phyloP scores from a whole-genome alignment of 2,888 invertebrate genomes.

The Antheraea assamensis region DNA sequence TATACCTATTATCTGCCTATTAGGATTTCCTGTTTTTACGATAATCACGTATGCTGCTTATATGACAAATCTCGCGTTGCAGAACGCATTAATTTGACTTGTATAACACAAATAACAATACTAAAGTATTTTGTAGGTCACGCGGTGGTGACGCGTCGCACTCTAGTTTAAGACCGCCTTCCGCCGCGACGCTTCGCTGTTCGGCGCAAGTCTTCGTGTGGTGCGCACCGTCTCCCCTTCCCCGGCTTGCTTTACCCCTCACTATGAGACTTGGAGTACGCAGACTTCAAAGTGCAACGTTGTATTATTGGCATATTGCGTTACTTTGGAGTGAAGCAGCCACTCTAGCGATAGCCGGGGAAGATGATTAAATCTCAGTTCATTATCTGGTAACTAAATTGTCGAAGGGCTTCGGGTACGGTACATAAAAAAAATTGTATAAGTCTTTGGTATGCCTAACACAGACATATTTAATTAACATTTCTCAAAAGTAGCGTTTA shows the following conservation, averaged over 20 bases:
- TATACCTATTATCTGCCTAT: not conserved
- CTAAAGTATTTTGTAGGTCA: constrained; percentile 65
- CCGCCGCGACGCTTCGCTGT: constrained; percentile 45
- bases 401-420: too few species aligned
- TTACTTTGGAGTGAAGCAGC: constrained; percentile 7
- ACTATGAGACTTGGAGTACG: not conserved
- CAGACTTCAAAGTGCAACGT: constrained; percentile 22
- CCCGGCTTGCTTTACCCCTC: not conserved
- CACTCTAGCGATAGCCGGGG: not conserved
- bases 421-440: too few species aligned
- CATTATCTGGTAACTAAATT: not conserved
- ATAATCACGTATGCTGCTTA: not conserved
- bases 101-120: not conserved
- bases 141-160: constrained; percentile 45
- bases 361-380: not conserved
- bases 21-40: not conserved
- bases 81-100: not conserved
- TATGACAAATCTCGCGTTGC: not conserved
- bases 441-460: too few species aligned
- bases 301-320: constrained; percentile 7
- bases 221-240: constrained; percentile 1
- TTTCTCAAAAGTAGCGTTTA: too few species aligned
- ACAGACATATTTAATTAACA: too few species aligned
- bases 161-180: constrained; percentile 59
- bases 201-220: constrained; percentile 19